These are phyloP conservation scores for Podargus strigoides DNA, from an alignment of 2,797 vertebrate species.

Conservation along the genomic window DNA sequence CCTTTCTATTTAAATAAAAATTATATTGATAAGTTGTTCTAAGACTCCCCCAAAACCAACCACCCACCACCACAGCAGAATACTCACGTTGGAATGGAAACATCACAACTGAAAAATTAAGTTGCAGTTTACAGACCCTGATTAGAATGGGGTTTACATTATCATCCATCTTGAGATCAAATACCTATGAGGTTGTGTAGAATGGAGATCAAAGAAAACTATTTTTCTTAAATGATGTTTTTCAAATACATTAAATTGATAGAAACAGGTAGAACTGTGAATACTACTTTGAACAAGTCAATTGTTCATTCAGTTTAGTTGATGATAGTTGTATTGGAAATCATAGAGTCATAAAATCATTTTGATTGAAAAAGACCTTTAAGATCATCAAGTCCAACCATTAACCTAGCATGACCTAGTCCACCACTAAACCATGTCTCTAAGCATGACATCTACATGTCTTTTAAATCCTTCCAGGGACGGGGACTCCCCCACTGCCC, in stretches of 20 bases:
- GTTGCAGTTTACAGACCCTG: background rate
- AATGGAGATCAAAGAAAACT: background rate
- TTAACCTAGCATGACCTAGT: no score
- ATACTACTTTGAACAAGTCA: background rate
- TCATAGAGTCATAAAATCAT: no score
- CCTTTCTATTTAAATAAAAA: background rate
- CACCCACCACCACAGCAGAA: background rate
- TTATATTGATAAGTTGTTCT: background rate
- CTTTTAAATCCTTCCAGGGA: no score
- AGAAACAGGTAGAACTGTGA: background rate
- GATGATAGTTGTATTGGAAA: background rate
- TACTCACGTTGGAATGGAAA: background rate
- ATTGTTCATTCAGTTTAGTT: background rate
- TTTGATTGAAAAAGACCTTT: no score
- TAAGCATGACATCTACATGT: no score
- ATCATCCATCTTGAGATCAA: background rate
- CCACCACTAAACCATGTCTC: no score
- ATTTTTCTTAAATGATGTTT: background rate
- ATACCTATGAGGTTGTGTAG: background rate
- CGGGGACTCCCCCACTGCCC: no score
- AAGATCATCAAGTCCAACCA: no score
- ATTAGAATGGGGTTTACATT: background rate
- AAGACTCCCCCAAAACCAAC: background rate
- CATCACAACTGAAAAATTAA: background rate
- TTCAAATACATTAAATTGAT: background rate